Base-by-base conservation (phyloP, 2,797 vertebrate species). In the Microctenopoma steveboyesi region DNA sequence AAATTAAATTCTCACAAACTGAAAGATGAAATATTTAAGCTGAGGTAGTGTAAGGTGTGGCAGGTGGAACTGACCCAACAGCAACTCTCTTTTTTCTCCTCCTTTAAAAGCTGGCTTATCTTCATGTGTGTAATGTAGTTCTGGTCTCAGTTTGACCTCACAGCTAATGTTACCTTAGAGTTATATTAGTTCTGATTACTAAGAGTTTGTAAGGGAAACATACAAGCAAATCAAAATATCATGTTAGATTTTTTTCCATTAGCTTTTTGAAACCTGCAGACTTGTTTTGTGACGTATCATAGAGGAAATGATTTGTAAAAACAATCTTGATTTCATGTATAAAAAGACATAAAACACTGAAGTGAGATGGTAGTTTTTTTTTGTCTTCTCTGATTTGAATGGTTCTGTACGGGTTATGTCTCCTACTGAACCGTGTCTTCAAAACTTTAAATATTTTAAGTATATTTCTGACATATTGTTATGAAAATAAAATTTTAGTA, bases 51-150 rank as follows among this genome's bases (percentile, higher is more conserved):
- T 71, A 63, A 75, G 22, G 22, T 22, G 22, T 69, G 56, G 52
- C 65, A 53, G 67, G 67, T 74, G 57, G 22, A 7, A 10, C 3
- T 3, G 11, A 59, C 18, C 15, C 51, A 45, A 62, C 83, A 68
- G 74, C 54, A 81, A 69, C 42, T 45, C n/a, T 46, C 43, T 27
- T 57, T 53, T 56, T 60, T 72, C 65, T 64, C 55, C 43, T 37
- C 3, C 28, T 30, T 45, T 56, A 3, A 14, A 37, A 37, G 6
- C 7, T 37, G 9, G 9, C 10, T 7, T 7, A 37, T 7, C 6
- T 37, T 7, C 37, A 37, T 37, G 5, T 2, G 9, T 37, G 7
- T 37, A 37, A 37, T 8, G 37, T 11, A 37, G 37, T 37, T 37
- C 37, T 37, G 9, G 3, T 30, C 4, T 30, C 28, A 30, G 28